These are phyloP conservation scores for Elmis aenea DNA, from an alignment of 2,888 invertebrate species.

Conservation along the genomic window DNA sequence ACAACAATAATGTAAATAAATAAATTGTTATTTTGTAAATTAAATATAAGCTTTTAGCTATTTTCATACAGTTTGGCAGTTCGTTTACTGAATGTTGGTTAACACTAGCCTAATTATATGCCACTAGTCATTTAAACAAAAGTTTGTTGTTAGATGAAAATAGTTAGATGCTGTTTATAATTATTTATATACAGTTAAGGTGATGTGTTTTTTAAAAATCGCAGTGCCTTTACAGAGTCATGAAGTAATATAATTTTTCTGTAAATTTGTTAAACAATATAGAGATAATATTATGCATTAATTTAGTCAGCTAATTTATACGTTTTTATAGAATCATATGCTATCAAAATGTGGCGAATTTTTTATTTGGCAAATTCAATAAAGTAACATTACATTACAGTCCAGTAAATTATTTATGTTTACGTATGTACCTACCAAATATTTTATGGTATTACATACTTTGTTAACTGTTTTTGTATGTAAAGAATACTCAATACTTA, in stretches of 20 bases:
- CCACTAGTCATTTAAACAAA: conserved; percentile 24
- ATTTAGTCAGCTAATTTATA: conserved; percentile 2
- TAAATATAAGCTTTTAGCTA: neutral
- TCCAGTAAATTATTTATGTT: conserved; percentile 18
- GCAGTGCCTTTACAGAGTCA: conserved; percentile 26
- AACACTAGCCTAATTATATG: conserved; percentile 16
- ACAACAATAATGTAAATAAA: neutral
- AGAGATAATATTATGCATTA: neutral
- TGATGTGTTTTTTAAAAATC: conserved; percentile 18
- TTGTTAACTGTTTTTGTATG: conserved; percentile 16
- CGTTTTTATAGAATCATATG: conserved; percentile 15
- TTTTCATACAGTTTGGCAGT: neutral
- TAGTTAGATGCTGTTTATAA: conserved; percentile 9
- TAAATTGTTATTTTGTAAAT: neutral
- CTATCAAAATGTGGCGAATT: conserved; percentile 11
- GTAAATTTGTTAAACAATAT: conserved; percentile 19
- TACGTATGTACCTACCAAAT: conserved; percentile 16
- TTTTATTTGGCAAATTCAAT: conserved; percentile 12
- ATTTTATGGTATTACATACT: conserved; percentile 15
- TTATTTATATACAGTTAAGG: conserved; percentile 10
- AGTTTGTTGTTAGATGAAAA: conserved; percentile 19
- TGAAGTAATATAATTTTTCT: conserved; percentile 24
- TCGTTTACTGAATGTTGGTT: neutral
- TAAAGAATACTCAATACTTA: conserved; percentile 22
- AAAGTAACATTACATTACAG: conserved; percentile 20